Conservation (phyloP, 2,113 vertebrate species). For the Podiceps cristatus region DNA sequence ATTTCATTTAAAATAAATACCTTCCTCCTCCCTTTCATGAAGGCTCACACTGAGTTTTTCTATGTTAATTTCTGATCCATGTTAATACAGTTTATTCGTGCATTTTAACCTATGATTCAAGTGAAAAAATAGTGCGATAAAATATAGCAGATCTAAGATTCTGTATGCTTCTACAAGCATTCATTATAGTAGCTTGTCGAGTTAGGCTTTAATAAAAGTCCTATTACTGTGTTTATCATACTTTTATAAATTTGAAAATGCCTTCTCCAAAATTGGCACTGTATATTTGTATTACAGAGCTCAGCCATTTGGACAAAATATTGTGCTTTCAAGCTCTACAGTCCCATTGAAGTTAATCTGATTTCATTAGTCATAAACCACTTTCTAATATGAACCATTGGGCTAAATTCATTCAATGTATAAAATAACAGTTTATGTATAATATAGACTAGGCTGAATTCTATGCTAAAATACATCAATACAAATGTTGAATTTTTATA, state of each 20-base stretch:
- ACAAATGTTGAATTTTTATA: constrained; percentile 12
- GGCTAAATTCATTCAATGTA: not conserved
- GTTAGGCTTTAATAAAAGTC: constrained; percentile 41
- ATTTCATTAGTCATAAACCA: constrained; percentile 21
- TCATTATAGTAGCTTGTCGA: not conserved
- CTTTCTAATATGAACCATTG: not conserved
- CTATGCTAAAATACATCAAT: not conserved
- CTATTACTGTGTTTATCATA: constrained; percentile 33
- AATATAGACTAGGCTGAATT: not conserved
- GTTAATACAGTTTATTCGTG: not conserved
- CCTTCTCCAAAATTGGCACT: constrained; percentile 13
- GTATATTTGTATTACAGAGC: constrained; percentile 10
- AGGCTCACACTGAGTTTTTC: not conserved
- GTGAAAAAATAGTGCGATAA: not conserved
- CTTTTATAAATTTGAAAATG: constrained; percentile 7
- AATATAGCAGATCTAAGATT: not conserved
- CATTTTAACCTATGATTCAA: not conserved
- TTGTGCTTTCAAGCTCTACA: constrained; percentile 7
- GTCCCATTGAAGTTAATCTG: constrained; percentile 19
- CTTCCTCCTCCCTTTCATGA: not conserved
- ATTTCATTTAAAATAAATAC: not conserved
- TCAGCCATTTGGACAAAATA: constrained; percentile 44
- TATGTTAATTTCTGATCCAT: not conserved
- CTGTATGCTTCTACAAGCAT: not conserved
- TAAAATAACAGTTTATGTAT: constrained; percentile 11